phyloP scores from a whole-genome alignment of 37 sponge, comb jelly and placozoan species.

The Hormiphora californensis region DNA sequence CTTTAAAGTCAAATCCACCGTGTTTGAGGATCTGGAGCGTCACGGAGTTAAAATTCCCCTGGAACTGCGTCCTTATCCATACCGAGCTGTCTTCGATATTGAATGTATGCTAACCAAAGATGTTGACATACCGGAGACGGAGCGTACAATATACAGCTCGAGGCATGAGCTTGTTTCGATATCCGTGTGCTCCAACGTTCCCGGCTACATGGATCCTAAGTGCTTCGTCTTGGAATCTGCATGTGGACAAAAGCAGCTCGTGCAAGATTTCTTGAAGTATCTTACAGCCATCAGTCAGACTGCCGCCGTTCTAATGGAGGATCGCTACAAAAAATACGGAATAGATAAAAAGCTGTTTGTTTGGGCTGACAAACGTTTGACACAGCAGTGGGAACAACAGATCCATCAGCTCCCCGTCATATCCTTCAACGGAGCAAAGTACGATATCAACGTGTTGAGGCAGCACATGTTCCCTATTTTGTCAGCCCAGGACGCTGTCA shows the following conservation, averaged over 20 bases:
- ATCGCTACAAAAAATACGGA: too few species aligned
- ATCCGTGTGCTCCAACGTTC: conserved; percentile 12
- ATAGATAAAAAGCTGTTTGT: too few species aligned
- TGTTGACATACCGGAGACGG: background rate
- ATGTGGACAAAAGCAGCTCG: background rate
- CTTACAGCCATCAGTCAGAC: background rate
- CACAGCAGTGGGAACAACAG: background rate
- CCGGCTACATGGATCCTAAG: background rate
- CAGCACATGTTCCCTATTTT: background rate
- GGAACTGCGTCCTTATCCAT: background rate
- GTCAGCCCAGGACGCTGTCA: background rate
- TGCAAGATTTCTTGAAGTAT: background rate
- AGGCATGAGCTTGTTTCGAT: background rate
- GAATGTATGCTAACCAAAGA: background rate
- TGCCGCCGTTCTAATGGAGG: too few species aligned
- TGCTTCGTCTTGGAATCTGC: background rate
- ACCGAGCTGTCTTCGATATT: background rate
- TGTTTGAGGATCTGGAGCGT: too few species aligned
- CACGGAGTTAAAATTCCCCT: background rate
- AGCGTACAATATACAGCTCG: background rate
- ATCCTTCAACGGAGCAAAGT: background rate
- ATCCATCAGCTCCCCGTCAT: background rate
- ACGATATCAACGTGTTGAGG: background rate
- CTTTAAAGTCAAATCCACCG: too few species aligned
- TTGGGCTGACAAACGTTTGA: background rate